phyloP scores from a whole-genome alignment of 2,113 vertebrate species.

The Thunnus maccoyii region DNA sequence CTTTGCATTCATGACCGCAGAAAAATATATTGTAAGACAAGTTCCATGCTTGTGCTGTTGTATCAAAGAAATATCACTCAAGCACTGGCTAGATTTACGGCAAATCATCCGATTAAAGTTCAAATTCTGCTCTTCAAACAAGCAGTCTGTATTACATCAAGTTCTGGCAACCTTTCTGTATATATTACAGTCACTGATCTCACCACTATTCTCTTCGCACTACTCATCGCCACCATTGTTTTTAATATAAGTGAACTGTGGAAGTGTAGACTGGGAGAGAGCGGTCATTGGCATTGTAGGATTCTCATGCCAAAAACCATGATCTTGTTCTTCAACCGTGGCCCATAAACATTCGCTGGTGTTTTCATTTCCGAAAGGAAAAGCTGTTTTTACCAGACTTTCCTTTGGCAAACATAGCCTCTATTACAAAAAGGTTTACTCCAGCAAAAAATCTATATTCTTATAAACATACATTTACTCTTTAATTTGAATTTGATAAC shows the following conservation, averaged over 20 bases:
- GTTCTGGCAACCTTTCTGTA: slow-evolving; percentile 51
- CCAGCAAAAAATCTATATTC: slow-evolving; percentile 34
- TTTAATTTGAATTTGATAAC: slow-evolving; percentile 11
- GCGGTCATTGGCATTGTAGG: slow-evolving; percentile 14
- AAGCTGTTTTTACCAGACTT: slow-evolving; percentile 60
- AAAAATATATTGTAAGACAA: slow-evolving; percentile 47
- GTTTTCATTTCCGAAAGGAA: slow-evolving; percentile 74
- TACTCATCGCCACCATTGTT: slow-evolving; percentile 67
- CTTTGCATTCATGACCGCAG: slow-evolving; percentile 55
- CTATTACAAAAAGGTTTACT: slow-evolving; percentile 49
- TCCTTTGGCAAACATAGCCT: slow-evolving; percentile 53
- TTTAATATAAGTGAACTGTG: slow-evolving; percentile 62
- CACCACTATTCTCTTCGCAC: slow-evolving; percentile 55
- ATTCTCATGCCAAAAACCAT: slow-evolving; percentile 57
- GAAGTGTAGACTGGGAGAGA: slow-evolving; percentile 32
- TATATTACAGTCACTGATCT: slow-evolving; percentile 67
- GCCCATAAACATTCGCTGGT: slow-evolving; percentile 63
- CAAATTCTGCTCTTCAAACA: slow-evolving; percentile 65
- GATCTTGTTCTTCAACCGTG: slow-evolving; percentile 56
- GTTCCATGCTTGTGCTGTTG: slow-evolving; percentile 20
- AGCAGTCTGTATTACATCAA: slow-evolving; percentile 65
- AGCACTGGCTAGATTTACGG: slow-evolving; percentile 44
- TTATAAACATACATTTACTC: slow-evolving; percentile 26
- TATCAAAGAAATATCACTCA: slow-evolving; percentile 58
- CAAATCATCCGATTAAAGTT: slow-evolving; percentile 53